phyloP scores from a whole-genome alignment of 2,113 vertebrate species.

The Caranx ignobilis region DNA sequence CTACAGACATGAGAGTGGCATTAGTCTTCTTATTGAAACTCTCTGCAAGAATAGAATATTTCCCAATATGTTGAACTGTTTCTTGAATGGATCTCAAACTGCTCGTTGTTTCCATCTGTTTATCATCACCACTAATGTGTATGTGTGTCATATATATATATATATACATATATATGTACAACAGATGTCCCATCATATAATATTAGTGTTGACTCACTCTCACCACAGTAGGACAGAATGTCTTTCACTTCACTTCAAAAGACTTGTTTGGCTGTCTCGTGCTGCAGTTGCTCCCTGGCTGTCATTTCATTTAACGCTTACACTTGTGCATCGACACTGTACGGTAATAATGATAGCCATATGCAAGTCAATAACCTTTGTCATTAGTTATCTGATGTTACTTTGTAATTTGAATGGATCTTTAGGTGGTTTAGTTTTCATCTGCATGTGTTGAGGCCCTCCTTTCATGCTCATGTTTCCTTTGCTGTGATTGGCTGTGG shows the following conservation, averaged over 20 bases:
- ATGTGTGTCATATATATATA: no score
- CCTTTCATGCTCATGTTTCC: slow-evolving; percentile 79
- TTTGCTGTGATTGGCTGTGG: slow-evolving; percentile 87
- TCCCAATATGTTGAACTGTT: slow-evolving; percentile 21
- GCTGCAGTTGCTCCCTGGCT: slow-evolving; percentile 44
- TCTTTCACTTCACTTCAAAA: slow-evolving; percentile 2
- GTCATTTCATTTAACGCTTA: slow-evolving; percentile 63
- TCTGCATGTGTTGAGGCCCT: slow-evolving; percentile 52
- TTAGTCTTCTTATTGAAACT: not conserved
- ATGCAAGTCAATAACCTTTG: slow-evolving; percentile 23
- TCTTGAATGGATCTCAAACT: slow-evolving; percentile 6
- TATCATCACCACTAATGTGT: slow-evolving; percentile 7
- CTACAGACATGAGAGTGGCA: not conserved
- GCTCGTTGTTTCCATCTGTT: slow-evolving; percentile 30
- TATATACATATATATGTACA: not conserved
- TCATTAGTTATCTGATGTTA: slow-evolving; percentile 47
- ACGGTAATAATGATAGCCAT: not conserved
- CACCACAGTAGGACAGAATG: not conserved
- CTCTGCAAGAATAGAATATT: not conserved
- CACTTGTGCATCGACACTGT: slow-evolving; percentile 55
- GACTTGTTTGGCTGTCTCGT: slow-evolving; percentile 32
- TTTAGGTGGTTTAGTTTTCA: slow-evolving; percentile 46
- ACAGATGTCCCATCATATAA: slow-evolving; percentile 1
- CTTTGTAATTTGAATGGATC: slow-evolving; percentile 22
- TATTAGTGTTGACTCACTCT: not conserved